Percentiles rank a stretch among this genome's conserved stretches.
phyloP scores from a whole-genome alignment of 1,140 invertebrate genomes.

The Theocolax elegans region DNA sequence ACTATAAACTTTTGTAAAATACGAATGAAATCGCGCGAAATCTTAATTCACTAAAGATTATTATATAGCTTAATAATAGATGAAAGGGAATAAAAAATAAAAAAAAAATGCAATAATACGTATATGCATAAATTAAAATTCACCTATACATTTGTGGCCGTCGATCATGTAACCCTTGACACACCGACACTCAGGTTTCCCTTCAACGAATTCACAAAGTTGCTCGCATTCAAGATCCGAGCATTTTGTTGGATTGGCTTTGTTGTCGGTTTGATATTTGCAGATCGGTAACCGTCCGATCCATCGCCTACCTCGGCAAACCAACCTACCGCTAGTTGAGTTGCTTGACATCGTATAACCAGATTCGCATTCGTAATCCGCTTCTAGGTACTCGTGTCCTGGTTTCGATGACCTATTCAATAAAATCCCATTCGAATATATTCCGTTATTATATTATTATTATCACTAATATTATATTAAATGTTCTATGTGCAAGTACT shows the following conservation, averaged over 20 bases:
- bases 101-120: too few relatives aligned
- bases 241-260: conserved; percentile 52
- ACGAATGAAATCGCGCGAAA: too few relatives aligned
- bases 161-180: conserved; percentile 62
- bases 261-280: conserved; percentile 52
- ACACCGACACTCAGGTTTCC: conserved; percentile 65
- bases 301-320: conserved; percentile 63
- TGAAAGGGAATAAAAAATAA: too few relatives aligned
- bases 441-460: too few relatives aligned
- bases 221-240: conserved; percentile 62
- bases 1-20: too few relatives aligned
- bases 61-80: too few relatives aligned
- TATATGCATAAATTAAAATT: neutral
- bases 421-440: too few relatives aligned
- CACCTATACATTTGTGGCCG: conserved; percentile 61
- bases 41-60: too few relatives aligned
- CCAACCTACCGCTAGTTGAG: conserved; percentile 47
- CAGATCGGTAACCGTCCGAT: conserved; percentile 61
- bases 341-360: conserved; percentile 46
- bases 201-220: conserved; percentile 65
- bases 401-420: conserved; percentile 63
- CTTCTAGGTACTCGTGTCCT: conserved; percentile 62
- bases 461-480: too few relatives aligned
- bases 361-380: conserved; percentile 62
- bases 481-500: too few relatives aligned